Base-by-base conservation (phyloP, 2,797 vertebrate genomes). In the Hydrocynus forskahlii region DNA sequence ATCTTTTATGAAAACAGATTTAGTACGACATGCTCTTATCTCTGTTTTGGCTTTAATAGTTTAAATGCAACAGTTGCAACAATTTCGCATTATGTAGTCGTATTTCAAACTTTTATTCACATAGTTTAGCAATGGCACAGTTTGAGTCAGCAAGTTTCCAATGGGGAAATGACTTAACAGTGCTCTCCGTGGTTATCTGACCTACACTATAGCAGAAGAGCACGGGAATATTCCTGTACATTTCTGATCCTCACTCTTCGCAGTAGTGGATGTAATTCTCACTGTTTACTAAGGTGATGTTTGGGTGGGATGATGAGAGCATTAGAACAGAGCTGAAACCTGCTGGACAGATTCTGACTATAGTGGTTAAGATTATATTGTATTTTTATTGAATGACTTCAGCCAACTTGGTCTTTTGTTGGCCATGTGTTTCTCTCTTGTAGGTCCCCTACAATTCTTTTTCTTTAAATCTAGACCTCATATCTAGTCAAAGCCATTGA, bases 401-500 rank as follows among this genome's bases (percentile, higher is more conserved):
- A 19, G 10, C 9, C 7, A 71, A 52, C 19, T 62, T 50, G 17
- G 9, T 17, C 16, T 67, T 57, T 66, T 45, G n/a, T 0, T 43
- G 7, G 55, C 6, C 7, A 35, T 64, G 17, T 8, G 38, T 67
- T 67, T 67, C 38, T n/a, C 35, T 40, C 64, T 43, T n/a, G 38
- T 29, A 62, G 35, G 63, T 2, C 1, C 29, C 63, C 35, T 66
- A 12, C 7, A 19, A 1, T 48, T 48, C 0, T 48, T 48, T 40
- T 21, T 67, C 1, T 40, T n/a, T 7, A n/a, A 59, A 40, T 23
- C 57, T 17, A 72, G 60, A 76, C 40, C 78, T 67, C 78, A 8
- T 48, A 12, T 48, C 7, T 48, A 72, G 77, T 76, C 21, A 40
- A 79, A 75, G 71, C 64, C 64, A 67, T 43, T 10, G 17, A 43